These are phyloP conservation scores for Ataeniobius toweri DNA, from an alignment of 2,797 vertebrate genomes.

Conservation along the genomic window DNA sequence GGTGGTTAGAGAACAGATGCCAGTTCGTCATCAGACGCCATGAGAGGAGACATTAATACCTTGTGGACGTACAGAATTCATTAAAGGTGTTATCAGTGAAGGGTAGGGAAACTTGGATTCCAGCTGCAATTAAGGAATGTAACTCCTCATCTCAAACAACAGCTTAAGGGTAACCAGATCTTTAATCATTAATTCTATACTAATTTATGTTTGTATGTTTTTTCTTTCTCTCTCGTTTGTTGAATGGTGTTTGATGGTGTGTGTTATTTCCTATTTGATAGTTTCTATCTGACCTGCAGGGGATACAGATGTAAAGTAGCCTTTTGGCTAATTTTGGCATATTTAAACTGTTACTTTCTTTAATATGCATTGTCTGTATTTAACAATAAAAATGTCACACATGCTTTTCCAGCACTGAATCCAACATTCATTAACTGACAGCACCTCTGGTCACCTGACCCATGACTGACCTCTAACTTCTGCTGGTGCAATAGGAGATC, in stretches of 20 bases:
- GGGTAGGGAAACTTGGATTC: neutral
- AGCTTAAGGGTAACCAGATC: neutral
- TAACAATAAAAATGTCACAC: neutral
- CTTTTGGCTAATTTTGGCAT: neutral
- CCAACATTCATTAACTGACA: neutral
- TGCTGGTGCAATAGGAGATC: slow-evolving; percentile 37
- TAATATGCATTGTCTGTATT: neutral
- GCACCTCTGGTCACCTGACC: slow-evolving; percentile 38
- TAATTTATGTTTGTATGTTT: neutral
- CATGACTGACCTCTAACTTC: slow-evolving; percentile 50
- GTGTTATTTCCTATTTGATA: neutral
- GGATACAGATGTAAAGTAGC: neutral
- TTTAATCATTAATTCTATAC: neutral
- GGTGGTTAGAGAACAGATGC: slow-evolving; percentile 10
- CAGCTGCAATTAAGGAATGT: neutral
- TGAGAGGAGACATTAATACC: too few species aligned
- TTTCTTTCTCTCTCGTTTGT: neutral
- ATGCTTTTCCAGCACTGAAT: neutral
- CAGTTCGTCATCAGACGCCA: too few species aligned
- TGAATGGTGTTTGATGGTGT: too few species aligned
- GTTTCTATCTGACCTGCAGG: neutral
- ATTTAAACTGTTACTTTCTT: neutral
- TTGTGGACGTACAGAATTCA: neutral
- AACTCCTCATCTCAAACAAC: neutral
- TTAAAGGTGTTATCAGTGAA: neutral